Base-by-base conservation (phyloP, 1,140 invertebrate species). In the Aphidius gifuensis region DNA sequence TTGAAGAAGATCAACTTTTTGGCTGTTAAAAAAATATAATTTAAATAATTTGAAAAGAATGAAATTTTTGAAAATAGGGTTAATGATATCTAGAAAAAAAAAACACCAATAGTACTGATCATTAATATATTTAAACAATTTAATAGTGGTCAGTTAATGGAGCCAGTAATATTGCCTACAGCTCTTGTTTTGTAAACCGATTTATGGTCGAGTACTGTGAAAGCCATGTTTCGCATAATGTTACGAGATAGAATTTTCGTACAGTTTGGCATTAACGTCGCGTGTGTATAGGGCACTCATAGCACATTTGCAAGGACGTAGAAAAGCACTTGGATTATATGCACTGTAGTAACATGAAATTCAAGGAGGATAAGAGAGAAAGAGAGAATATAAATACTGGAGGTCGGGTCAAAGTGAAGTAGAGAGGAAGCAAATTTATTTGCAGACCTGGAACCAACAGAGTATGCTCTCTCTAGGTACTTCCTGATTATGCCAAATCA, bases 261-360 rank as follows among this genome's bases (percentile, higher is more conserved):
- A 21, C 6, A n/a, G 53, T 51, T 51, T 32, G 42, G 49, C 49
- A 60, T 60, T 60, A 38, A 42, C 42, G 16, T 61, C 21, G n/a
- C 38, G 38, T 44, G 53, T 61, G 47, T 55, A 59, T 58, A 50
- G 23, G 43, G 45, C 48, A 42, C 62, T 60, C 58, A 43, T 59
- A 42, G 57, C 47, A 38, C 58, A 64, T 64, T 62, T 64, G 56
- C 62, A 55, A 64, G 62, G 62, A 64, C 62, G 56, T 49, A 59
- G 50, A 49, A 64, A 64, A 59, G 57, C 62, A 64, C 62, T 64
- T 42, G 39, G n/a, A 48, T 16, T 60, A 42, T 23, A 42, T 21
- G 11, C 42, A 32, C 23, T 32, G 23, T 32, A 32, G 23, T 32
- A 32, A 32, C 23, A 32, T 32, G 23, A 32, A 32, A 32, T 32